Percentiles rank a stretch among this genome's conserved stretches.
Conservation (phyloP, 2,113 vertebrate species). For the Dasypus novemcinctus region DNA sequence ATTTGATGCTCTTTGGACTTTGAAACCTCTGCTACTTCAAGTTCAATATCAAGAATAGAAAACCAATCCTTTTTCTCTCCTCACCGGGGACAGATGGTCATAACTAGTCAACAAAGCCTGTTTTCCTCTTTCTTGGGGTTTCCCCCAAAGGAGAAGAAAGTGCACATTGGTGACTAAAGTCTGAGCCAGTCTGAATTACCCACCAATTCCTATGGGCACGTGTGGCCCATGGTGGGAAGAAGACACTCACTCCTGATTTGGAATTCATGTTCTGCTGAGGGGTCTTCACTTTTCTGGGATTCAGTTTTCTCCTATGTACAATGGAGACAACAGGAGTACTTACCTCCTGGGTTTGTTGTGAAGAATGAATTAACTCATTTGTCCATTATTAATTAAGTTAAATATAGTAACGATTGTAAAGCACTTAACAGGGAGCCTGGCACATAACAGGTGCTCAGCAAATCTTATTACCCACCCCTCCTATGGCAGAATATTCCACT, state of each 20-base stretch:
- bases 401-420: neutral
- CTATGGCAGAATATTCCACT: neutral
- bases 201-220: neutral
- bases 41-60: neutral
- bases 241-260: neutral
- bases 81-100: neutral
- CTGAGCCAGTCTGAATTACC: neutral
- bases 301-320: neutral
- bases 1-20: neutral
- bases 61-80: neutral
- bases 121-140: neutral
- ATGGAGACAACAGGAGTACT: neutral
- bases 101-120: neutral
- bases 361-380: neutral
- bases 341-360: neutral
- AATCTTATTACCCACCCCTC: neutral
- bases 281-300: neutral
- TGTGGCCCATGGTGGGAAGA: neutral
- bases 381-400: neutral
- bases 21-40: neutral
- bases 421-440: neutral
- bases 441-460: neutral
- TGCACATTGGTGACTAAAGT: neutral
- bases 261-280: neutral
- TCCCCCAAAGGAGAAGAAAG: neutral